Conservation (phyloP, 1,140 invertebrate species). For the Drosophila bifasciata region DNA sequence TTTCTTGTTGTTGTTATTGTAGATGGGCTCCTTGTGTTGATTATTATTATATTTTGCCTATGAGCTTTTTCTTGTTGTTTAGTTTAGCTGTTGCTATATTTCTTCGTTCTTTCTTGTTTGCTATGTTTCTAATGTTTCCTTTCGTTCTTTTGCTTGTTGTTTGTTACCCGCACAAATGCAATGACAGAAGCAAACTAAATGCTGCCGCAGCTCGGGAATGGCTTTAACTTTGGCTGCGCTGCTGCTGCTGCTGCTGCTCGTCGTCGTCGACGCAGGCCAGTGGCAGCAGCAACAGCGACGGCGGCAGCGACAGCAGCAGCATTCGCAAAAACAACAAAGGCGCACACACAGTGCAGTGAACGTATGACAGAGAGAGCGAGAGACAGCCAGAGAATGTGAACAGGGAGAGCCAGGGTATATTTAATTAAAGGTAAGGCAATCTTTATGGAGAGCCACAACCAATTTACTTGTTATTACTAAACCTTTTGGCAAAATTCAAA, state of each 20-base stretch:
- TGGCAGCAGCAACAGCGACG: background rate
- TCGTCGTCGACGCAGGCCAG: slow-evolving; percentile 27
- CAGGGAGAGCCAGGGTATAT: background rate
- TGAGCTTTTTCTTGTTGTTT: slow-evolving; percentile 21
- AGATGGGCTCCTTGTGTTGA: background rate
- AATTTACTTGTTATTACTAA: too few relatives aligned
- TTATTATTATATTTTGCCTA: background rate
- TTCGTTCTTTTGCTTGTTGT: slow-evolving; percentile 34
- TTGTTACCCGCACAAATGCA: slow-evolving; percentile 72
- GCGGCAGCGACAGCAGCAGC: slow-evolving; percentile 22
- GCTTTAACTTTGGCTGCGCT: slow-evolving; percentile 69
- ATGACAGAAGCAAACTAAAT: slow-evolving; percentile 79
- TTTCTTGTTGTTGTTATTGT: slow-evolving; percentile 12
- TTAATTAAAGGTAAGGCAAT: too few relatives aligned
- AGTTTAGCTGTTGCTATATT: slow-evolving; percentile 24
- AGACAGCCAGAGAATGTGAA: background rate
- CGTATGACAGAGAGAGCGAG: slow-evolving; percentile 24
- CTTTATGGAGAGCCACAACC: too few relatives aligned
- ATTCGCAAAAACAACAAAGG: slow-evolving; percentile 58
- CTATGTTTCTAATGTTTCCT: slow-evolving; percentile 34
- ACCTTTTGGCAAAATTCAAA: too few relatives aligned
- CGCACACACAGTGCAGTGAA: slow-evolving; percentile 44
- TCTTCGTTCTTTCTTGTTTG: slow-evolving; percentile 35
- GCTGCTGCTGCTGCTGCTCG: slow-evolving; percentile 21
- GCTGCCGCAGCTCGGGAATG: slow-evolving; percentile 56